Evolutionary conservation across 1,140 invertebrate species (phyloP), one percentile per base, ranked within the genome.

Genomic region (Zaprionus vittiger): DNA sequence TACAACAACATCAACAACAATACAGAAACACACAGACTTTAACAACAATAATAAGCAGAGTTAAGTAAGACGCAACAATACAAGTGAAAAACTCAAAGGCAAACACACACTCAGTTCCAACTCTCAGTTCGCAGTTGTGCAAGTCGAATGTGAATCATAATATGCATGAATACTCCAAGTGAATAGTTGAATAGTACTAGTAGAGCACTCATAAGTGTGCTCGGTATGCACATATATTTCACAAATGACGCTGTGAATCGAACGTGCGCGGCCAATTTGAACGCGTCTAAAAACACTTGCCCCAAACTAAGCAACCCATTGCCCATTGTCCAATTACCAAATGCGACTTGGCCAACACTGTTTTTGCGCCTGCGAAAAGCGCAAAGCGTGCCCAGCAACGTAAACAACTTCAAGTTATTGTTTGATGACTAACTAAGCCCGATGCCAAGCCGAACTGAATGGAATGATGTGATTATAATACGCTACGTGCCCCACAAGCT

Each of bases 261-360:
- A 87, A 80, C 83, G 83, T 86, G 83, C 73, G 54, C 68, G 61
- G 65, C 70, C 83, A 87, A 87, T 86, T 83, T 80, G 65, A 73
- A 52, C 38, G 63, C 41, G 57, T 55, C 60, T 41, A 52, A 73
- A 67, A 71, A 71, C 44, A 37, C 34, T 34, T 56, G 74, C 31
- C 56, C 56, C 65, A 67, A 80, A 63, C 52, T 17, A 72, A 75
- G 73, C 37, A 38, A 15, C 37, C 37, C 37, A 14, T 38, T 64
- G 68, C 49, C 61, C 55, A 44, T 69, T 61, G 64, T 70, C 60
- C 59, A 73, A 68, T 60, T 66, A 72, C 68, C 60, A 71, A 70
- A 22, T 55, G 38, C 41, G 28, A 52, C 37, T 75, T 28, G 20
- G 69, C 69, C 52, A 65, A 37, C 56, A 44, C 17, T 34, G 31